Base-by-base conservation (phyloP, 2,113 vertebrate genomes). In the Megaptera novaeangliae region DNA sequence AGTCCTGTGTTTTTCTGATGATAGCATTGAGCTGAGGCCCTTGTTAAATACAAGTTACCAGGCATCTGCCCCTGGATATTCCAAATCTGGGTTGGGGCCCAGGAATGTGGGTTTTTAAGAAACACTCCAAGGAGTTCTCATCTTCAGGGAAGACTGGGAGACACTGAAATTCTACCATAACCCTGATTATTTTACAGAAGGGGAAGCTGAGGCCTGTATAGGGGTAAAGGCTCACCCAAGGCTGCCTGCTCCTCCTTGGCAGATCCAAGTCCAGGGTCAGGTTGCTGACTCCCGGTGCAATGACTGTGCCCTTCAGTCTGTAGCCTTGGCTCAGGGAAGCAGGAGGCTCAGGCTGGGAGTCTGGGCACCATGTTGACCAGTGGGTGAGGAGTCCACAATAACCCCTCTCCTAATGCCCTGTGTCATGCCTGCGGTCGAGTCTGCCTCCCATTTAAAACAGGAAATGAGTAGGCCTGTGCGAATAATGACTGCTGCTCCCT, bases 401-500 rank as follows among this genome's bases (percentile, higher is more conserved):
- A 6, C 29, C 1, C 75, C 64, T 41, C 34, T 77, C 12, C 0
- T 10, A 29, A 15, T 9, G 27, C 59, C 69, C 85, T 23, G 5
- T 4, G 6, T n/a, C 21, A 27, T 12, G 29, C 12, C 75, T 0
- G 31, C 11, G 5, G 72, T 25, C 5, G 5, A 11, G 64, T 3
- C 61, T 10, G n/a, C 41, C 29, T 64, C 44, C n/a, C 31, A 34
- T 0, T 14, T 71, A 20, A 64, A 36, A 66, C 5, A 6, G 61
- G 36, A 55, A 39, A 25, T 0, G 11, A 66, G 52, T 20, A 41
- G 44, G 13, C 8, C 5, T 3, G 0, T 7, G 1, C 25, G 17
- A 64, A 44, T 13, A n/a, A 44, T 0, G 23, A 20, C 63, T 36
- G 29, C 8, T 7, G 18, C 18, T 13, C 14, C 44, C 57, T 39